A percentile compares a stretch with the other conserved stretches of the same genome.
These are phyloP conservation scores for Sminthurides aquaticus DNA, from an alignment of 2,888 invertebrate genomes.

Conservation along the genomic window DNA sequence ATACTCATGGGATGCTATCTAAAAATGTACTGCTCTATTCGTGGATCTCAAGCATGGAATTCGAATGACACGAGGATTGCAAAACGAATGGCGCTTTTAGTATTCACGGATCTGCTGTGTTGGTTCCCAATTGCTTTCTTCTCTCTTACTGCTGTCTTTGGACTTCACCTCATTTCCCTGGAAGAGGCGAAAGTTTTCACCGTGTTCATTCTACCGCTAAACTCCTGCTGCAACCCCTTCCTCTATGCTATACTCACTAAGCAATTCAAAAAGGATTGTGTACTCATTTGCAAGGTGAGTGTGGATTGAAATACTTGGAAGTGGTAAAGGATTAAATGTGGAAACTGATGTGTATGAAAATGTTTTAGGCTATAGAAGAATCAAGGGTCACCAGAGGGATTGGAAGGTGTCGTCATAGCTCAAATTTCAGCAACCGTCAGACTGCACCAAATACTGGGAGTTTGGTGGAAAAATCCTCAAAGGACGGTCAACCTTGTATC, in stretches of 20 bases:
- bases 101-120: constrained; percentile 94
- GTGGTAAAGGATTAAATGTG: not conserved
- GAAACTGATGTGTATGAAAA: no score
- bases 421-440: constrained; percentile 78
- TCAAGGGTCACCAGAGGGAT: constrained; percentile 80
- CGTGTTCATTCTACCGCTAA: constrained; percentile 89
- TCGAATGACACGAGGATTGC: constrained; percentile 94
- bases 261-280: constrained; percentile 95
- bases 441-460: constrained; percentile 81
- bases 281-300: constrained; percentile 71
- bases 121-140: constrained; percentile 98
- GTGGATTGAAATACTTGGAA: not conserved
- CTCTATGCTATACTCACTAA: constrained; percentile 95
- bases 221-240: constrained; percentile 96
- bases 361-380: constrained; percentile 73
- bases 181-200: constrained; percentile 92
- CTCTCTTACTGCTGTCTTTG: constrained; percentile 86
- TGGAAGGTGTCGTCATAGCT: constrained; percentile 75
- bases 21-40: constrained; percentile 94
- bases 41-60: constrained; percentile 94
- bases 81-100: constrained; percentile 90
- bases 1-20: constrained; percentile 92
- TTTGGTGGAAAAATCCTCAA: constrained; percentile 66
- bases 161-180: constrained; percentile 78
- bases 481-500: constrained; percentile 52